Percentiles rank a stretch among this genome's conserved stretches.
Evolutionary conservation across 2,797 vertebrate species (phyloP).

Genomic region (Taeniopygia guttata): DNA sequence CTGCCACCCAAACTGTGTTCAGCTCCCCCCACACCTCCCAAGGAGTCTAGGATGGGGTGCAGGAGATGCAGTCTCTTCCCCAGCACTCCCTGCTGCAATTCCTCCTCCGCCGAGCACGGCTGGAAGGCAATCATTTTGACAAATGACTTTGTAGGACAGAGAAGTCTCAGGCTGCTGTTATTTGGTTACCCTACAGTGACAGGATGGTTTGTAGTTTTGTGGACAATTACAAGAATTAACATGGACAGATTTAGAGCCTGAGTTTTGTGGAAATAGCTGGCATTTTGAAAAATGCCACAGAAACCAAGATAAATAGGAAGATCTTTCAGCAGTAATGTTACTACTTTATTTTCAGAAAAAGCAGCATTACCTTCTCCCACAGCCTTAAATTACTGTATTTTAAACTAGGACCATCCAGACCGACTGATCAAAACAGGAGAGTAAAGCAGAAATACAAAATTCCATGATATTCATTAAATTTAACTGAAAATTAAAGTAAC

Average conservation of each 20-base stretch:
- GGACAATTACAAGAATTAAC: constrained; percentile 23
- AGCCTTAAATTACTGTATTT: background rate
- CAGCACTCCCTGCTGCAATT: background rate
- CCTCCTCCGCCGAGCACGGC: fast-evolving
- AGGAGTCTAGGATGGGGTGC: background rate
- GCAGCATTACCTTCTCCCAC: background rate
- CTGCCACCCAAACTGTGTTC: fast-evolving
- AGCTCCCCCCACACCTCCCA: no score
- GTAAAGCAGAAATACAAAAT: background rate
- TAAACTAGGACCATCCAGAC: background rate
- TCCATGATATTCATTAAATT: background rate
- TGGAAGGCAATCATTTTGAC: constrained; percentile 16
- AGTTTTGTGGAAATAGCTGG: background rate
- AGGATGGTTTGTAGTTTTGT: background rate
- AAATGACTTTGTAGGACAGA: background rate
- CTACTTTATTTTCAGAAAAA: background rate
- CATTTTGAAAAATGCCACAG: background rate
- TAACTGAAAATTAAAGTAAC: background rate
- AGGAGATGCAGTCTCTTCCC: background rate
- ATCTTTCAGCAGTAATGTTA: background rate
- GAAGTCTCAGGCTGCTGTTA: background rate
- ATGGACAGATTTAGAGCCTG: constrained; percentile 27
- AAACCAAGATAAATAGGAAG: constrained; percentile 6
- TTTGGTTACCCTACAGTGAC: constrained; percentile 22
- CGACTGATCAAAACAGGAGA: background rate